Conservation (phyloP, 2,888 invertebrate species). For the Trissolcus brochymenae region DNA sequence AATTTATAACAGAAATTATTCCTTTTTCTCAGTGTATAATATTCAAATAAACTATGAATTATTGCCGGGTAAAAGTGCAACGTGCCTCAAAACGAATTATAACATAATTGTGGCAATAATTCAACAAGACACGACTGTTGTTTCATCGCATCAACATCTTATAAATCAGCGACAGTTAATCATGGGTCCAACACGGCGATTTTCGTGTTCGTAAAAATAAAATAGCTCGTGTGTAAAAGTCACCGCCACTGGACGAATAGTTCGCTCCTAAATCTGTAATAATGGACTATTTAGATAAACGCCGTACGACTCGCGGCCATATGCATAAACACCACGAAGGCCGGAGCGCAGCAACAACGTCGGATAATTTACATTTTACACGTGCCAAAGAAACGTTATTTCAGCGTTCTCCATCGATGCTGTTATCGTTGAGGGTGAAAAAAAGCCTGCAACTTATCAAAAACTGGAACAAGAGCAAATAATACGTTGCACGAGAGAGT, state of each 20-base stretch:
- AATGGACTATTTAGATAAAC: constrained; percentile 56
- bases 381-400: constrained; percentile 44
- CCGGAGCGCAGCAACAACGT: constrained; percentile 38
- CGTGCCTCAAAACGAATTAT: no score
- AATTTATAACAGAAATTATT: no score
- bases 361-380: constrained; percentile 55
- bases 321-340: constrained; percentile 48
- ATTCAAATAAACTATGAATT: no score
- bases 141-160: constrained; percentile 6
- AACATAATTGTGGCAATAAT: not conserved
- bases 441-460: constrained; percentile 31
- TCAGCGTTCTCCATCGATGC: constrained; percentile 37
- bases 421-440: constrained; percentile 41
- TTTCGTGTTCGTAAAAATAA: constrained; percentile 5
- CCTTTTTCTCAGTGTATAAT: no score
- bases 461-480: constrained; percentile 38
- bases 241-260: constrained; percentile 34
- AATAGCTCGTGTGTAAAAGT: constrained; percentile 17
- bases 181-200: not conserved
- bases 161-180: constrained; percentile 10
- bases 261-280: constrained; percentile 44
- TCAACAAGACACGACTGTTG: constrained; percentile 1
- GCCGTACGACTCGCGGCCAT: constrained; percentile 34
- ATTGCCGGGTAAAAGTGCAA: no score
- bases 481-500: constrained; percentile 25